Conservation (phyloP, 2,888 invertebrate genomes). For the Leptinotarsa tumamoca region DNA sequence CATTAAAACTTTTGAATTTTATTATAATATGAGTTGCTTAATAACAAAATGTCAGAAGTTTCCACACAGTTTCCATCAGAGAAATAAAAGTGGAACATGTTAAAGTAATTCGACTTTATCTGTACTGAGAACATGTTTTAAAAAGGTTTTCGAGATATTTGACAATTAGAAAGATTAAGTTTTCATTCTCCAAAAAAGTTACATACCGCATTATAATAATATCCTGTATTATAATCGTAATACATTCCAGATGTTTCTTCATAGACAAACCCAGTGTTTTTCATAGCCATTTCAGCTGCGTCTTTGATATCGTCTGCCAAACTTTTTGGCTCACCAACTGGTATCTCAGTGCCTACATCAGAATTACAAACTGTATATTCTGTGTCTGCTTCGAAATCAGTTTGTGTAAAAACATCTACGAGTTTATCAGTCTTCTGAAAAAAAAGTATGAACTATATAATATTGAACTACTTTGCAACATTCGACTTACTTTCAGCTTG, state of each 20-base stretch:
- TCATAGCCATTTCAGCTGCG: conserved; percentile 80
- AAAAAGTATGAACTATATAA: conserved; percentile 16
- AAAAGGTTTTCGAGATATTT: too few relatives aligned
- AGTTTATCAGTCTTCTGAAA: conserved; percentile 37
- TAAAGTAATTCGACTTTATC: too few relatives aligned
- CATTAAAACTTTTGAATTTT: too few relatives aligned
- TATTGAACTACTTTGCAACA: conserved; percentile 11
- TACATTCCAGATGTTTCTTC: conserved; percentile 89
- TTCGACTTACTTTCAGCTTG: conserved; percentile 62
- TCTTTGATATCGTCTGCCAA: conserved; percentile 83
- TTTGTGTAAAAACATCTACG: conserved; percentile 52
- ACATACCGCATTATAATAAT: conserved; percentile 71
- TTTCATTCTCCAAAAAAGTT: background rate
- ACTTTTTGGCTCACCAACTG: conserved; percentile 59
- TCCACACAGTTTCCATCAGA: too few relatives aligned
- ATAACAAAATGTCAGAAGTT: too few relatives aligned
- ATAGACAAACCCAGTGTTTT: conserved; percentile 84
- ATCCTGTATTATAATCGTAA: conserved; percentile 89
- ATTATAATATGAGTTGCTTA: too few relatives aligned
- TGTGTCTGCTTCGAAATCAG: conserved; percentile 6
- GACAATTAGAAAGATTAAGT: too few relatives aligned
- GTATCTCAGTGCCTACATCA: conserved; percentile 47
- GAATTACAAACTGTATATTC: background rate
- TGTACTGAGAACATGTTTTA: too few relatives aligned
- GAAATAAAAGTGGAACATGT: too few relatives aligned